phyloP scores from a whole-genome alignment of 1,140 invertebrate genomes.

The Mycetomoellerius zeteki region DNA sequence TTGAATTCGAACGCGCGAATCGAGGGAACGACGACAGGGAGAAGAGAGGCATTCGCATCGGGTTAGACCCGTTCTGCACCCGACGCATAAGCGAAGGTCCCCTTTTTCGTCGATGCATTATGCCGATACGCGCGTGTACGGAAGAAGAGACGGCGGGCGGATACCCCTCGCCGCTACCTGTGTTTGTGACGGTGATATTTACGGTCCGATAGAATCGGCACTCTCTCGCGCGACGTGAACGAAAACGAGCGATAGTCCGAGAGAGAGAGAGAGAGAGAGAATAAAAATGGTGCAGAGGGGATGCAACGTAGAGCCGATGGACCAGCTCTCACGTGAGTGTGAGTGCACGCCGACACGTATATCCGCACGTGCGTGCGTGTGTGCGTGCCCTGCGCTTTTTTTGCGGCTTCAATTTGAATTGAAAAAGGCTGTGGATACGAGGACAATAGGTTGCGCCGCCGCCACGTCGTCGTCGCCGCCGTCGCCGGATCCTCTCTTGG shows the following conservation, averaged over 20 bases:
- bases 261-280: slow-evolving; percentile 29
- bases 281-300: slow-evolving; percentile 21
- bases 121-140: slow-evolving; percentile 23
- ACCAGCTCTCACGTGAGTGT: slow-evolving; percentile 76
- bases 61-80: slow-evolving; percentile 25
- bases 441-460: slow-evolving; percentile 84
- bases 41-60: slow-evolving; percentile 10
- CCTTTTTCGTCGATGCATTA: slow-evolving; percentile 45
- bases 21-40: background rate
- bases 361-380: slow-evolving; percentile 65
- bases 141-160: slow-evolving; percentile 32
- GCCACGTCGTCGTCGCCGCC: slow-evolving; percentile 49
- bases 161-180: slow-evolving; percentile 60
- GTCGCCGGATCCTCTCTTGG: slow-evolving; percentile 75
- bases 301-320: slow-evolving; percentile 65
- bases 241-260: slow-evolving; percentile 76
- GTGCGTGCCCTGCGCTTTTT: slow-evolving; percentile 82
- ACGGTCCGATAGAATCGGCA: slow-evolving; percentile 85
- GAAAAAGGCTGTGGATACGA: slow-evolving; percentile 85
- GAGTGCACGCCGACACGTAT: slow-evolving; percentile 58
- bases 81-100: slow-evolving; percentile 2
- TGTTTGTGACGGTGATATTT: slow-evolving; percentile 84
- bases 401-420: slow-evolving; percentile 86
- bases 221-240: slow-evolving; percentile 80
- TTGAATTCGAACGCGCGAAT: background rate